Percentiles rank a stretch among this genome's conserved stretches.
Conservation (phyloP, 2,797 vertebrate genomes). For the Etheostoma perlongum region DNA sequence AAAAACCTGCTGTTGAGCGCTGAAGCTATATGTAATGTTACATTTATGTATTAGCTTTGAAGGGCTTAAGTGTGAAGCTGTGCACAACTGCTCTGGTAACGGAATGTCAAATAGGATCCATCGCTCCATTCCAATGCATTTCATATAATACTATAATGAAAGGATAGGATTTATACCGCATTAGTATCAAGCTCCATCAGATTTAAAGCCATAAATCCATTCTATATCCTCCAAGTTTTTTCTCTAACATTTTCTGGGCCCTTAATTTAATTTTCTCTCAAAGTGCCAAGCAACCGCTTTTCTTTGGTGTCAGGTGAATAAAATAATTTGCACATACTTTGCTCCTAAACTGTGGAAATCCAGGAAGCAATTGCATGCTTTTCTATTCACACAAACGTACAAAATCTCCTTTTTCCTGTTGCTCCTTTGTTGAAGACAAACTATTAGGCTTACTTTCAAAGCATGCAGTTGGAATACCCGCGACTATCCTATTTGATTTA, state of each 20-base stretch:
- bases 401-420: slow-evolving; percentile 61
- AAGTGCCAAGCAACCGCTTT: slow-evolving; percentile 76
- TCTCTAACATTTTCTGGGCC: slow-evolving; percentile 77
- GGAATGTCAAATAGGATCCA: slow-evolving; percentile 85
- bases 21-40: slow-evolving; percentile 80
- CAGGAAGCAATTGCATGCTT: slow-evolving; percentile 74
- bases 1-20: slow-evolving; percentile 58
- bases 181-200: slow-evolving; percentile 86
- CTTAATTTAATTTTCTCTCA: slow-evolving; percentile 84
- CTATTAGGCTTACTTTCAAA: slow-evolving; percentile 70
- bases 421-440: slow-evolving; percentile 47
- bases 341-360: slow-evolving; percentile 81
- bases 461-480: slow-evolving; percentile 45
- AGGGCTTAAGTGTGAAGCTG: slow-evolving; percentile 85
- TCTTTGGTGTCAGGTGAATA: slow-evolving; percentile 84
- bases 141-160: slow-evolving; percentile 84
- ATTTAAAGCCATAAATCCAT: slow-evolving; percentile 85
- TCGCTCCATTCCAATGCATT: slow-evolving; percentile 83
- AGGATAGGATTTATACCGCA: slow-evolving; percentile 84
- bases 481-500: slow-evolving; percentile 60
- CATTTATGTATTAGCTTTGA: slow-evolving; percentile 86
- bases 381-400: slow-evolving; percentile 68
- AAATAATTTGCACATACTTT: slow-evolving; percentile 83
- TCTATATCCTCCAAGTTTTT: slow-evolving; percentile 83
- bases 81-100: slow-evolving; percentile 82